Conservation (phyloP, 2,113 vertebrate species). For the Cervus canadensis region DNA sequence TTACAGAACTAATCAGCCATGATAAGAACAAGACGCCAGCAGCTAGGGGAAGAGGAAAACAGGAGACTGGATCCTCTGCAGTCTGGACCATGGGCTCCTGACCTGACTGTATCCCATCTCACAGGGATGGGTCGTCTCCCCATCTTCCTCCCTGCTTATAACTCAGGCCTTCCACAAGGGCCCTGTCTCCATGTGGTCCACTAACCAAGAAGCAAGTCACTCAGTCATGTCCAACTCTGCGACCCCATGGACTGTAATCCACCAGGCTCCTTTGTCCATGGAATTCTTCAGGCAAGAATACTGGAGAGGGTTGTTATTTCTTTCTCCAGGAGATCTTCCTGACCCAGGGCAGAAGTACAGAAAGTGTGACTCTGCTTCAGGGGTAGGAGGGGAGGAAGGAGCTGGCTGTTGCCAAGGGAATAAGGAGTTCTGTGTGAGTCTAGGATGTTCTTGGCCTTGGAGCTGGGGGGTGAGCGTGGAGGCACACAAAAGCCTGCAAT, state of each 20-base stretch:
- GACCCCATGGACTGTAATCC: not conserved
- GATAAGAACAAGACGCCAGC: not conserved
- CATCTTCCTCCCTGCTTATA: not conserved
- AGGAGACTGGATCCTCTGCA: not conserved
- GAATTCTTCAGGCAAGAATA: not conserved
- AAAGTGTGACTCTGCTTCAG: not conserved
- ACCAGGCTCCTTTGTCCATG: not conserved
- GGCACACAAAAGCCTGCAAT: not conserved
- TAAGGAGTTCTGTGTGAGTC: not conserved
- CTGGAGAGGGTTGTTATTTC: not conserved
- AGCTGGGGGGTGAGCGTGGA: not conserved
- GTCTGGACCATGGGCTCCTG: rapidly evolving
- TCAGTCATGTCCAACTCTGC: not conserved
- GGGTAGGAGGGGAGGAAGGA: not conserved
- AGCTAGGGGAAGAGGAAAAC: not conserved
- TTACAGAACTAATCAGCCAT: not conserved
- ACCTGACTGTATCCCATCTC: not conserved
- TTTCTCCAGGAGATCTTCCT: not conserved
- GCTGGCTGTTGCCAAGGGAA: not conserved
- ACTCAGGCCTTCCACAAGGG: not conserved
- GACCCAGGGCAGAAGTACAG: not conserved
- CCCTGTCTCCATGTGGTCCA: not conserved
- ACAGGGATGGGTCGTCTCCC: rapidly evolving
- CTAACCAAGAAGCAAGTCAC: not conserved
- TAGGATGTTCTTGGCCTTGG: not conserved